Percentiles rank a stretch among this genome's conserved stretches.
phyloP scores from a whole-genome alignment of 2,113 vertebrate genomes.

The Melanerpes formicivorus region DNA sequence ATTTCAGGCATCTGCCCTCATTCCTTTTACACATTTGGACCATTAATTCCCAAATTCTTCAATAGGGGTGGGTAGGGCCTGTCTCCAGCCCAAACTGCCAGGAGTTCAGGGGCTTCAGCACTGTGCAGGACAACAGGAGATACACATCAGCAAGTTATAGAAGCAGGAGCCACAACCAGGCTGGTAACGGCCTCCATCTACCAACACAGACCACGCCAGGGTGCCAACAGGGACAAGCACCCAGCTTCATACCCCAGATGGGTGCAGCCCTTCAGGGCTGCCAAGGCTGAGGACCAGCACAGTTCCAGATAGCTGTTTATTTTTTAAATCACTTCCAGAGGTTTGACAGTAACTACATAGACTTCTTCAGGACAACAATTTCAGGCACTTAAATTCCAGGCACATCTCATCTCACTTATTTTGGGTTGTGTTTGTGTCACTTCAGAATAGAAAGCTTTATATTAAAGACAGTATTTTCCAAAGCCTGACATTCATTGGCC shows the following conservation, averaged over 20 bases:
- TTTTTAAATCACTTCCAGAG: not conserved
- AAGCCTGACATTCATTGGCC: not conserved
- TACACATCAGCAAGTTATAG: rapidly evolving
- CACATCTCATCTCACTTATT: not conserved
- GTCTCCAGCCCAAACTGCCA: not conserved
- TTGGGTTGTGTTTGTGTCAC: not conserved
- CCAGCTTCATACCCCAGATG: rapidly evolving
- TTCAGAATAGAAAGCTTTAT: not conserved
- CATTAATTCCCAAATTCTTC: not conserved
- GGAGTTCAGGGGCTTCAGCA: not conserved
- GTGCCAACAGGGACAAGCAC: rapidly evolving
- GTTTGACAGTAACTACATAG: rapidly evolving
- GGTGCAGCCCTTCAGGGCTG: not conserved
- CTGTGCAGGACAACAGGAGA: not conserved
- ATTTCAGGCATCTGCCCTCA: not conserved
- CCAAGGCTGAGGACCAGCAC: not conserved
- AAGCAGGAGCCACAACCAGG: not conserved
- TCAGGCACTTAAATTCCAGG: not conserved
- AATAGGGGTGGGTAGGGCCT: rapidly evolving
- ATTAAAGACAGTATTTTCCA: not conserved
- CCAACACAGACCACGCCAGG: not conserved
- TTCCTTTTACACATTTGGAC: not conserved
- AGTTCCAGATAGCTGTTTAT: not conserved
- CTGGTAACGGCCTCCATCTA: not conserved
- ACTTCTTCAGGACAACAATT: not conserved